Evolutionary conservation across 2,797 vertebrate genomes (phyloP), one percentile per base, ranked within the genome.

Genomic region (Coluber constrictor): DNA sequence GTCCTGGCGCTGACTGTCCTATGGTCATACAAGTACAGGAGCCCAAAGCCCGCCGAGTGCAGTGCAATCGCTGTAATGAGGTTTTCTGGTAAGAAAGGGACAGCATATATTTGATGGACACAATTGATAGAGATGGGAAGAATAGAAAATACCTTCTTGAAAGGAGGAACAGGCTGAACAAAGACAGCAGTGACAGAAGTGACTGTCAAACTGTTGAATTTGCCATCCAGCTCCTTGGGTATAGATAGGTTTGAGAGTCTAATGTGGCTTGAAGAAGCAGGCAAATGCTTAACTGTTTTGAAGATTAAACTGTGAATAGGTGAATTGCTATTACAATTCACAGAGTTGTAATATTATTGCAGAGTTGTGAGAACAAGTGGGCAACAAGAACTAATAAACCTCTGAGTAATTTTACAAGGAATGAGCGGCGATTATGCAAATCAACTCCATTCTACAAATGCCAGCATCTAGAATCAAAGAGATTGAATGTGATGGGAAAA

Each of bases 21-120:
- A 99, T 99, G 96, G 99, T 99, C 96, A 99, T 99, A 97, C 98
- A 99, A 97, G 99, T 99, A 96, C 98, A 99, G 97, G 98, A 99
- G 97, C 99, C 99, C 54, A 98, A 99, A 97, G 99, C 99, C 87
- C 99, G 99, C 92, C 98, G 99, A 96, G 99, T 99, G 94, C 99
- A 99, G 98, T 99, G 99, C 97, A 99, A 97, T 97, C 98, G 98
- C 96, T 99, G 99, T 97, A 98, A 98, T 79, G 99, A 99, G 97
- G 99, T 99, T 96, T 99, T 99, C 98, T 99, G 99, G 99, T 99
- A 98, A 96, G 98, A 95, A 95, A 92, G 94, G 94, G 90, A 92
- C 86, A 93, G 91, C 87, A 86, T 94, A 93, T 95, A 92, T 92
- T 83, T 92, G 88, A 92, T 88, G 55, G 20, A 55, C 7, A 51